Conservation (phyloP, 2,888 invertebrate genomes). For the Acronicta alni region DNA sequence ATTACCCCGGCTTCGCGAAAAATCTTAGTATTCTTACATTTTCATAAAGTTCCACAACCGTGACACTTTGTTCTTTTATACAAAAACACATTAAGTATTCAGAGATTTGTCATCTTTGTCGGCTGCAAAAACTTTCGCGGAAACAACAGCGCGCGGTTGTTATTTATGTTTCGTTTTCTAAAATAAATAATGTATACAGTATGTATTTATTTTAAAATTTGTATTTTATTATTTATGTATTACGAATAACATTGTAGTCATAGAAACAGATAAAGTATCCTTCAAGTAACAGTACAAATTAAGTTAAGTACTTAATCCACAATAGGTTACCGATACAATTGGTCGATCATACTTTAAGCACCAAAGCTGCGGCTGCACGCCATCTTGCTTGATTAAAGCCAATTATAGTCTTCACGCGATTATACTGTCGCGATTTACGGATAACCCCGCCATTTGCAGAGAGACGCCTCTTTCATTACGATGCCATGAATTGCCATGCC, state of each 20-base stretch:
- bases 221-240: too few species aligned
- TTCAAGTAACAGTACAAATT: slow-evolving; percentile 43
- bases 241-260: too few species aligned
- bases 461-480: slow-evolving; percentile 78
- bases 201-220: too few species aligned
- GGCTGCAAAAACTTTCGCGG: slow-evolving; percentile 35
- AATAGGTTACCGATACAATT: slow-evolving; percentile 66
- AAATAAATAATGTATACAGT: background rate
- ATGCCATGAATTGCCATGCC: slow-evolving; percentile 74
- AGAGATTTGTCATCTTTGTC: slow-evolving; percentile 47
- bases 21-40: slow-evolving; percentile 63
- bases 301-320: slow-evolving; percentile 66
- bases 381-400: slow-evolving; percentile 83
- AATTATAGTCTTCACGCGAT: slow-evolving; percentile 84
- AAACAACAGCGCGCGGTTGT: slow-evolving; percentile 26
- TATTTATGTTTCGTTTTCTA: slow-evolving; percentile 43
- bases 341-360: slow-evolving; percentile 64
- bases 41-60: slow-evolving; percentile 58
- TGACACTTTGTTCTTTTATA: slow-evolving; percentile 45
- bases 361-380: slow-evolving; percentile 64
- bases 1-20: slow-evolving; percentile 68
- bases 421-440: slow-evolving; percentile 79
- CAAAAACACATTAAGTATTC: slow-evolving; percentile 45
- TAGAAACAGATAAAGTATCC: too few species aligned
- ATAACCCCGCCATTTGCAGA: slow-evolving; percentile 79